Evolutionary conservation across 2,113 vertebrate species (phyloP).

Genomic region (Epinephelus moara): DNA sequence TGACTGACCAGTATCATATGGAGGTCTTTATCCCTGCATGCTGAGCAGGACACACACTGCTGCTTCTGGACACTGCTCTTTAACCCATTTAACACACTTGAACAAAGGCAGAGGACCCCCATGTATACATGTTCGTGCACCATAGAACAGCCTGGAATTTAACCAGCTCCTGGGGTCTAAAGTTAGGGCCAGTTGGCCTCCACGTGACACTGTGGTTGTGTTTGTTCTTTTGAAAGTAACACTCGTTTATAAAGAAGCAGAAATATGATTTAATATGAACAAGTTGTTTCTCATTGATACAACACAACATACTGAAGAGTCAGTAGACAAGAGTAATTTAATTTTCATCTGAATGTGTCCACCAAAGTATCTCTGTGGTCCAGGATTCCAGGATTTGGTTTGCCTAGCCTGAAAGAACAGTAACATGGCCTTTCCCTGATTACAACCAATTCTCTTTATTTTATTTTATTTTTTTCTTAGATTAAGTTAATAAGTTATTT

Average conservation of each 20-base stretch:
- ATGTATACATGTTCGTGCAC: conserved; percentile 44
- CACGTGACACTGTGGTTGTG: neutral
- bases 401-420: no score
- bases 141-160: conserved; percentile 35
- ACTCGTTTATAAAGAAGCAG: neutral
- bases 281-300: neutral
- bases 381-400: neutral
- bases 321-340: neutral
- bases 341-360: neutral
- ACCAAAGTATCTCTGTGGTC: neutral
- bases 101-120: conserved; percentile 59
- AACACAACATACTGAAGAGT: neutral
- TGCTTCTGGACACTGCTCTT: conserved; percentile 58
- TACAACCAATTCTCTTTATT: neutral
- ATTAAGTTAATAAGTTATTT: no score
- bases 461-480: neutral
- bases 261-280: neutral
- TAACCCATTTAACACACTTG: conserved; percentile 64
- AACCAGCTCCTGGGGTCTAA: conserved; percentile 19
- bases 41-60: conserved; percentile 71
- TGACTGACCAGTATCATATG: conserved; percentile 67
- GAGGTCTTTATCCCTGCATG: conserved; percentile 61
- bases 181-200: conserved; percentile 16
- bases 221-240: neutral
- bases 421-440: no score